Percentiles rank a stretch among this genome's conserved stretches.
Evolutionary conservation across 2,113 vertebrate genomes (phyloP).

Genomic region (Crotalus viridis): DNA sequence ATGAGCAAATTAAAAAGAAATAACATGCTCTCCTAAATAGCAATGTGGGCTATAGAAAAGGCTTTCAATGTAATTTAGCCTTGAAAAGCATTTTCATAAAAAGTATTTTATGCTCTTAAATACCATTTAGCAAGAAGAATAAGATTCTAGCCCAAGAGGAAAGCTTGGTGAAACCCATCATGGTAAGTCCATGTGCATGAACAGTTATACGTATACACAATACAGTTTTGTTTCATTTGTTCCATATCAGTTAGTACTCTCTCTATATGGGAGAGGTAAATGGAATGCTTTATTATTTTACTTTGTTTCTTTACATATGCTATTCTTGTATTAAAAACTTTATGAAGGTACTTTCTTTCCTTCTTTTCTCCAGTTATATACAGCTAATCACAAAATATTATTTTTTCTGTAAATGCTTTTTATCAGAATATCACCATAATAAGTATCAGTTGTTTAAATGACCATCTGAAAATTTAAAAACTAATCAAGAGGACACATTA

Average conservation of each 20-base stretch:
- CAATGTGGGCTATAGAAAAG: constrained; percentile 62
- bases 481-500: not conserved
- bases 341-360: constrained; percentile 15
- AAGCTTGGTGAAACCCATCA: constrained; percentile 39
- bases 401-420: not conserved
- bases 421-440: not conserved
- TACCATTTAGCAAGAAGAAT: constrained; percentile 58
- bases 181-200: constrained; percentile 15
- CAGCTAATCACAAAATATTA: no score
- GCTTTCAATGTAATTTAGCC: constrained; percentile 77
- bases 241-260: constrained; percentile 32
- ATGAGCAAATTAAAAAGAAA: constrained; percentile 84
- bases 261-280: constrained; percentile 18
- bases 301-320: not conserved
- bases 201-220: constrained; percentile 29
- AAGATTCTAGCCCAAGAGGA: constrained; percentile 39
- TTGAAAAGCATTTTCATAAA: constrained; percentile 72
- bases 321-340: not conserved
- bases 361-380: not conserved
- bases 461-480: not conserved
- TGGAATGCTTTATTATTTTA: not conserved
- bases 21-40: constrained; percentile 78
- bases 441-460: not conserved
- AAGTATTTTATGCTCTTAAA: constrained; percentile 63
- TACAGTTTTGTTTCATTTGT: constrained; percentile 44